Conservation (phyloP, 1,140 invertebrate species). For the Himalopsyche phryganea region DNA sequence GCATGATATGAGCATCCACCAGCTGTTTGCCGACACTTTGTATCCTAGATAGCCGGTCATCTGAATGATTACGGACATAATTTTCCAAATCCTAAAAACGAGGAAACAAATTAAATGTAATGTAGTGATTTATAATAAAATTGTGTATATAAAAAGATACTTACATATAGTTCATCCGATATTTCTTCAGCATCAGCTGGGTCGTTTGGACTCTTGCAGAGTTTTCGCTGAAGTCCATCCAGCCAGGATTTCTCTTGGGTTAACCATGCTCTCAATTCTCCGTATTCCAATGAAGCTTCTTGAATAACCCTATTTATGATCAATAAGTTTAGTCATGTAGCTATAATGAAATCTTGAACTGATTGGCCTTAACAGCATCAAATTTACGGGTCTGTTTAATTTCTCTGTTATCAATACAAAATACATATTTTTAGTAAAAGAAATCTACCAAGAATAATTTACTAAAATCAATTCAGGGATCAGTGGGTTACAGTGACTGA, state of each 20-base stretch:
- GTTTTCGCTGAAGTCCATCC: conserved; percentile 74
- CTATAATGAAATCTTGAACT: too few relatives aligned
- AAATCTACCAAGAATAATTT: too few relatives aligned
- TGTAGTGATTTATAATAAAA: background rate
- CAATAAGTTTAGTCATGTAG: too few relatives aligned
- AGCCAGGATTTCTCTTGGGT: conserved; percentile 79
- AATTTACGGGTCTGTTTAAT: too few relatives aligned
- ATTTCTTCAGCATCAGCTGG: conserved; percentile 93
- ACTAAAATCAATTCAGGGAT: too few relatives aligned
- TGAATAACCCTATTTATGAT: conserved; percentile 53
- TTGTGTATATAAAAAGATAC: conserved; percentile 36
- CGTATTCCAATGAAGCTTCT: conserved; percentile 69
- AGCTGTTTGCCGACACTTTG: conserved; percentile 73
- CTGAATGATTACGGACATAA: conserved; percentile 73
- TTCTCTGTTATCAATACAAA: too few relatives aligned
- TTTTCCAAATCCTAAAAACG: conserved; percentile 74
- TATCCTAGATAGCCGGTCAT: conserved; percentile 68
- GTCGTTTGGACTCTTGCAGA: conserved; percentile 60
- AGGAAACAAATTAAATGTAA: too few relatives aligned
- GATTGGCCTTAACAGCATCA: too few relatives aligned
- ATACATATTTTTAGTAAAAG: too few relatives aligned
- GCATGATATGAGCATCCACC: conserved; percentile 73
- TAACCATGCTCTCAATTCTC: conserved; percentile 74
- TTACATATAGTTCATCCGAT: conserved; percentile 83
- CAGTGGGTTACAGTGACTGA: too few relatives aligned